Conservation (phyloP, 2,797 vertebrate genomes). For the Mustela erminea region DNA sequence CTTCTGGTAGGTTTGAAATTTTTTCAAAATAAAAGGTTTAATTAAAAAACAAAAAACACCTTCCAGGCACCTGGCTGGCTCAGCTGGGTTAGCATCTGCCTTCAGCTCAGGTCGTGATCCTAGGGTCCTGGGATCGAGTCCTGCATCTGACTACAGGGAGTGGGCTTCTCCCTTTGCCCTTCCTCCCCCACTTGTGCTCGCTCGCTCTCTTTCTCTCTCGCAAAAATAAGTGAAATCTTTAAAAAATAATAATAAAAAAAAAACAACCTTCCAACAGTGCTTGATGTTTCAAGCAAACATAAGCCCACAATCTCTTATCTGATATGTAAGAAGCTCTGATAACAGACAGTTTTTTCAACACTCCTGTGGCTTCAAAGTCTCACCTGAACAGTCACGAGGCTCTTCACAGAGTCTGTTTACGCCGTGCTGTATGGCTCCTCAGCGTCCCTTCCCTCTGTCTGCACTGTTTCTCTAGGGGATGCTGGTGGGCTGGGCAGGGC, state of each 20-base stretch:
- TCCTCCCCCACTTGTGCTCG: too few species aligned
- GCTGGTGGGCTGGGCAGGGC: neutral
- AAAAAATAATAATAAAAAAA: too few species aligned
- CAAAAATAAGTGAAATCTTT: too few species aligned
- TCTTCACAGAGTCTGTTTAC: neutral
- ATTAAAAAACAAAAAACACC: neutral
- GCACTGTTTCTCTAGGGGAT: too few species aligned
- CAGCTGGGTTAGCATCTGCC: too few species aligned
- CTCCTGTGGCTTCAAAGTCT: neutral
- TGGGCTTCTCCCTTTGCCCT: too few species aligned
- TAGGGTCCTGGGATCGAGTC: too few species aligned
- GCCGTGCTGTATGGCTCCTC: fast-evolving
- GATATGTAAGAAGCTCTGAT: neutral
- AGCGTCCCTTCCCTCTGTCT: fast-evolving
- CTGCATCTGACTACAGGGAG: too few species aligned
- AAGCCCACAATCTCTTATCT: neutral
- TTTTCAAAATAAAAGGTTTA: constrained; percentile 37
- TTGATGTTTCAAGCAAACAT: neutral
- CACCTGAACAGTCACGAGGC: neutral
- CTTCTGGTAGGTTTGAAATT: neutral
- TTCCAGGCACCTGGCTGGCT: neutral
- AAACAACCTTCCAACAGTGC: neutral
- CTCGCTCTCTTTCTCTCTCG: too few species aligned
- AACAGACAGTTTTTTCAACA: neutral
- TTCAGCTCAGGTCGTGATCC: too few species aligned